Percentiles rank a stretch among this genome's conserved stretches.
Conservation (phyloP, 2,113 vertebrate genomes). For the Gambusia holbrooki region DNA sequence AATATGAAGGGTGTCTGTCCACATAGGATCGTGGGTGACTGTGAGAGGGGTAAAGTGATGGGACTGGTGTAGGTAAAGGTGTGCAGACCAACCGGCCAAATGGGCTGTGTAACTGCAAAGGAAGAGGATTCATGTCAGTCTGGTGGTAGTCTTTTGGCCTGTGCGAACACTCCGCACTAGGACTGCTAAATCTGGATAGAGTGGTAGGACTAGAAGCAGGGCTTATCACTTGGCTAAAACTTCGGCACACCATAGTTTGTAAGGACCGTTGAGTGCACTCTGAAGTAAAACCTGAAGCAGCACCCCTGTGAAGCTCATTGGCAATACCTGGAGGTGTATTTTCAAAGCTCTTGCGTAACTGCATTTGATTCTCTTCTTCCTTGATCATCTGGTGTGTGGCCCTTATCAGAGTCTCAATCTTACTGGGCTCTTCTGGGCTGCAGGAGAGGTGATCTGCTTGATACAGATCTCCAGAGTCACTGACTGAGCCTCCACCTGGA, state of each 20-base stretch:
- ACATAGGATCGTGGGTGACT: constrained; percentile 84
- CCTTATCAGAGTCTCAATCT: constrained; percentile 93
- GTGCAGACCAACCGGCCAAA: constrained; percentile 83
- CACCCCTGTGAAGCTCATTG: constrained; percentile 88
- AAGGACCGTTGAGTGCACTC: constrained; percentile 85
- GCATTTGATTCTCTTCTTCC: constrained; percentile 91
- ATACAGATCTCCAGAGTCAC: constrained; percentile 91
- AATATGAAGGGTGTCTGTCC: constrained; percentile 93
- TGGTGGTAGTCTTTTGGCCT: constrained; percentile 93
- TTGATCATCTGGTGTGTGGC: constrained; percentile 99
- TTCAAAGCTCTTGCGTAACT: constrained; percentile 79
- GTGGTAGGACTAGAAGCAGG: constrained; percentile 87
- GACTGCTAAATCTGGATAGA: constrained; percentile 90
- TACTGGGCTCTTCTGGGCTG: constrained; percentile 92
- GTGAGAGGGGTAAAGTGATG: constrained; percentile 81
- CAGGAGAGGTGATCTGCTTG: constrained; percentile 85
- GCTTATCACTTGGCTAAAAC: constrained; percentile 81
- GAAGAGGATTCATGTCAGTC: constrained; percentile 84
- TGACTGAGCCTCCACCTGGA: constrained; percentile 92
- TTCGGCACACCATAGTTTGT: constrained; percentile 82
- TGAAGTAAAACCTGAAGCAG: constrained; percentile 82
- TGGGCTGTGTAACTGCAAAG: constrained; percentile 79
- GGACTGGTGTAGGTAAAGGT: constrained; percentile 82
- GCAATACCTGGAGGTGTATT: constrained; percentile 82
- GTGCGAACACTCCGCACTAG: constrained; percentile 86